Evolutionary conservation across 2,888 invertebrate species (phyloP), one percentile per base, ranked within the genome.

Genomic region (Anorthoa munda): DNA sequence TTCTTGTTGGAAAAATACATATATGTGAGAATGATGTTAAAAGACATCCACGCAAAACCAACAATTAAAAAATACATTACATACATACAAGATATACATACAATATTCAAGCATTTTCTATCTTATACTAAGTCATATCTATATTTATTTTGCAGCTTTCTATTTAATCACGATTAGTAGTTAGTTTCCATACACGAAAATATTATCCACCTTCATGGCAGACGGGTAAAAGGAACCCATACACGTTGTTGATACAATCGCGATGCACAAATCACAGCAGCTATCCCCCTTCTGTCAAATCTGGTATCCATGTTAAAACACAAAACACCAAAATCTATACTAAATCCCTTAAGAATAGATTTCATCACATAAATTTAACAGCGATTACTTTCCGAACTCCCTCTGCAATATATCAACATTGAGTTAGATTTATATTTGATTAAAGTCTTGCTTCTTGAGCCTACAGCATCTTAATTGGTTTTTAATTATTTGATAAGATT

Each of bases 351-450:
- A 70, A 70, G 68, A 65, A 72, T 21, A 53, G 23, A 59, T 65
- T 64, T 17, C 53, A 51, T 51, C 39, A 59, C 66, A 76, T 72
- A 82, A 75, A 79, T 77, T 69, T 2, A 31, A 63, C 51, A 63
- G 17, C 59, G 68, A 69, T 82, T 66, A 66, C 59, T 73, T 76
- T 73, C 12, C 31, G 0, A 73, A 69, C 72, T 56, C 59, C 55
- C 78, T 50, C 18, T 48, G n/a, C 60, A 66, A 81, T 90, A 88
- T 88, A 90, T 89, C 87, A 88, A 84, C 88, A 90, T 89, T 88
- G 88, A 85, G 82, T 86, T 75, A 86, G 86, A 90, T 89, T 90
- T 90, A 89, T 90, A 75, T 67, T 66, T 67, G 63, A 81, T 83
- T 83, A 81, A 64, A 71, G 26, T 69, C 73, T 69, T 45, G 63